Evolutionary conservation across 2,113 vertebrate genomes (phyloP), one percentile per base, ranked within the genome.

Genomic region (Anolis sagrei): DNA sequence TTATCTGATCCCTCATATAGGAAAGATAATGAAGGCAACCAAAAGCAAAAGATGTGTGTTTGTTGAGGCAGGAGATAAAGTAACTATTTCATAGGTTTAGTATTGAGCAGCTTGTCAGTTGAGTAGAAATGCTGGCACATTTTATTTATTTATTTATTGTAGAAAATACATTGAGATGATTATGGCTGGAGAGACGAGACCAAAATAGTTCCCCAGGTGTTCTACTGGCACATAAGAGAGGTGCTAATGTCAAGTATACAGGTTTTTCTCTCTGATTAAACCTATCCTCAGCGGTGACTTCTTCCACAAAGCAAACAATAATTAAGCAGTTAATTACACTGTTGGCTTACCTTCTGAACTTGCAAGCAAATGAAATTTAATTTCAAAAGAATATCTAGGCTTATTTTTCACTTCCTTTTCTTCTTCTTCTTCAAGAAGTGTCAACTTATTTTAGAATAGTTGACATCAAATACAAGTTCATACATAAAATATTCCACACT

Each of bases 261-360:
- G 36, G 39, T 85, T 91, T 84, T 87, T 14, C 36, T 91, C 74
- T 91, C 88, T 54, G 18, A 94, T 11, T 4, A 87, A 91, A 75
- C 90, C 90, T 1, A 77, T 88, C 49, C 36, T 91, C 48, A 89
- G 83, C 91, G 73, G 64, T 86, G 76, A 90, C 64, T 92, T 80
- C n/a, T 84, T 93, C 88, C 73, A 89, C 29, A 86, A 91, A 90
- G 54, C 68, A 91, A 88, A 90, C 21, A 84, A 76, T 87, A 90
- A 90, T 82, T 92, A 91, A 90, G 79, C 75, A 89, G n/a, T 68
- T 91, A 90, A 83, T 79, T 94, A 49, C 74, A 2, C 61, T 88
- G 1, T 18, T 89, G 76, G 49, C 16, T 83, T 85, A 48, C 8
- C 13, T 92, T 88, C 36, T 81, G 34, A 90, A 83, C 16, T 84